Conservation (phyloP, 2,888 invertebrate species). For the Meganola albula region DNA sequence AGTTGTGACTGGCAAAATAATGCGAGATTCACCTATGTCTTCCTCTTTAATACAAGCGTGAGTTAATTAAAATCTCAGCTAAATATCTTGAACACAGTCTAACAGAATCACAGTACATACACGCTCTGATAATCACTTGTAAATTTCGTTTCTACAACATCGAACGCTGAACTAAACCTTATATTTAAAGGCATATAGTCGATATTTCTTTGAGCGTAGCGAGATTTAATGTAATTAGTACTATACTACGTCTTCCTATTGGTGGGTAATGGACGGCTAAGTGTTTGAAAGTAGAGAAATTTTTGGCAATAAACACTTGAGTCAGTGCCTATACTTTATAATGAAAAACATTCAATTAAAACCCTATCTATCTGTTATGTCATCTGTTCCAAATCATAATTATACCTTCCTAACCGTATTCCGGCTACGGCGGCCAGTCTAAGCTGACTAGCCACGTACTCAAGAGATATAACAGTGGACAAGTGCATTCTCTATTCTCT, state of each 20-base stretch:
- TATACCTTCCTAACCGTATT: not conserved
- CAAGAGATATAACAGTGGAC: not conserved
- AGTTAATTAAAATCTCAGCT: slow-evolving; percentile 53
- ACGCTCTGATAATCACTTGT: slow-evolving; percentile 66
- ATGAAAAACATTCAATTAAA: too few species aligned
- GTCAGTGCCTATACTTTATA: too few species aligned
- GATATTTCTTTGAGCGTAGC: slow-evolving; percentile 34
- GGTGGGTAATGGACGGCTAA: slow-evolving; percentile 56
- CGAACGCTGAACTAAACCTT: slow-evolving; percentile 10
- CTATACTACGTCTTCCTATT: slow-evolving; percentile 51
- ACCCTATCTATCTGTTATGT: too few species aligned
- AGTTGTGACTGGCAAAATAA: too few species aligned
- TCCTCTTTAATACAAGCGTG: too few species aligned
- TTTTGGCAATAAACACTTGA: slow-evolving; percentile 38
- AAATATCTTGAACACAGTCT: slow-evolving; percentile 64
- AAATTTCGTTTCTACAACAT: slow-evolving; percentile 68
- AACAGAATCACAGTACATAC: slow-evolving; percentile 58
- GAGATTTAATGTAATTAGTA: slow-evolving; percentile 52
- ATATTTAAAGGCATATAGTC: slow-evolving; percentile 9
- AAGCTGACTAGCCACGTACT: not conserved
- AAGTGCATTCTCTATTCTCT: not conserved
- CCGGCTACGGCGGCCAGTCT: not conserved
- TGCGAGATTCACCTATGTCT: too few species aligned
- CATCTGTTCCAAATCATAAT: not conserved
- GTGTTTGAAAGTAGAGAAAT: slow-evolving; percentile 66